Evolutionary conservation across 1,140 invertebrate species (phyloP), one percentile per base, ranked within the genome.

Genomic region (Lordiphosa collinella): DNA sequence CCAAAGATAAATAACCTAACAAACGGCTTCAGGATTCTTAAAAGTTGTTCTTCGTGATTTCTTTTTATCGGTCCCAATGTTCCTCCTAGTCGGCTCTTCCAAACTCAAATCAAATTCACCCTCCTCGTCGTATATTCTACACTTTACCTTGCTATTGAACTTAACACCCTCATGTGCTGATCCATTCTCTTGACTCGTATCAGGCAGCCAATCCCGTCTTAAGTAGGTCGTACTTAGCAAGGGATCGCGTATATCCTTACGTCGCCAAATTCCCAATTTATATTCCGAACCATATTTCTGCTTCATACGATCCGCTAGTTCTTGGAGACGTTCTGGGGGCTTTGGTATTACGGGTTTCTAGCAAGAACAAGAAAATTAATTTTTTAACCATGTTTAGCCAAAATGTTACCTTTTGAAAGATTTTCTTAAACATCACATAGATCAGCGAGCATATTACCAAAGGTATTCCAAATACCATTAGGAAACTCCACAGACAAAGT

Each of bases 261-360:
- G 25, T 29, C 12, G 11, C 56, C 38, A 58, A 8, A 36, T 58
- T 1, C 18, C 48, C 38, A 43, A 8, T 31, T 58, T 58, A 16
- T 52, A 52, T 12, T 58, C 48, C 2, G 55, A 40, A 8, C 55
- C 54, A n/a, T 35, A 18, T 43, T 41, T 48, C 2, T 4, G 4
- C 29, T 18, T 48, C n/a, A 18, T 29, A 4, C 34, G 25, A 2
- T 6, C 4, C 18, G 31, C 53, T 10, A 31, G 29, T 8, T 62
- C 31, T 0, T 4, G 0, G 2, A 31, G 13, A 4, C 1, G 29
- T 3, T 9, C 11, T 4, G 37, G 10, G 9, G 22, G 5, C 2
- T 11, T 1, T 5, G 2, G 16, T 10, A 11, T 10, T 9, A 9
- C 4, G 2, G n/a, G 12, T 6, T 29, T 16, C 59, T 62, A 13